Base-by-base conservation (phyloP, 2,113 vertebrate genomes). In the Gobius niger region DNA sequence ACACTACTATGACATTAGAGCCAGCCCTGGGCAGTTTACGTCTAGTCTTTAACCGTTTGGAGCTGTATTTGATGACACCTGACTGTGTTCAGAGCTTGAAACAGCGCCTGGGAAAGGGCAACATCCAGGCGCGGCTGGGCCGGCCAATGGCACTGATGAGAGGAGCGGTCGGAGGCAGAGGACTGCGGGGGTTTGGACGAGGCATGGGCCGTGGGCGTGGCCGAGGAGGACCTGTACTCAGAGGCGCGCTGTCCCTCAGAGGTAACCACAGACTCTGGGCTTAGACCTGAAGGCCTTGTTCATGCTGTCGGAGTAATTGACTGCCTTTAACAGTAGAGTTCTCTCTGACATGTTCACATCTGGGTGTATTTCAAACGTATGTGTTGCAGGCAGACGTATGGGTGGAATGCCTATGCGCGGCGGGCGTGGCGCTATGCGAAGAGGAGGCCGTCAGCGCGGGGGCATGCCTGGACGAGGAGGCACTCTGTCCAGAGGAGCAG, bases 101-200 rank as follows among this genome's bases (percentile, higher is more conserved):
- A 82, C 98, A 99, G 72, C 96, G 98, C 7, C 93, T 98, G 67
- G 98, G 98, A 15, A 98, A 98, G 85, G 95, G 96, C 84, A 99
- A 98, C 92, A 99, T 99, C 84, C 98, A 99, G 90, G 98, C 98
- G 3, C 90, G 98, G 7, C 88, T 99, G 77, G 98, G 98, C 73
- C 93, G 98, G 14, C 98, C 97, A 0, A 83, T 94, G 0, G 96
- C 95, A 16, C 1, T 91, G 34, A 84, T 97, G 41, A 87, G 96
- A 18, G 97, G 96, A 44, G 84, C 87, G 0, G 62, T 88, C 8
- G 95, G 92, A 18, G 94, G 93, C 50, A 90, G 96, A 73, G 94
- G 93, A 14, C 92, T 96, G 88, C 91, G 96, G 1, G 96, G 96
- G 2, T 78, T 97, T 78, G 88, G 91, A 7, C 90, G 97, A 54